phyloP scores from a whole-genome alignment of 23 tunicate species.

The Trididemnum clinides region DNA sequence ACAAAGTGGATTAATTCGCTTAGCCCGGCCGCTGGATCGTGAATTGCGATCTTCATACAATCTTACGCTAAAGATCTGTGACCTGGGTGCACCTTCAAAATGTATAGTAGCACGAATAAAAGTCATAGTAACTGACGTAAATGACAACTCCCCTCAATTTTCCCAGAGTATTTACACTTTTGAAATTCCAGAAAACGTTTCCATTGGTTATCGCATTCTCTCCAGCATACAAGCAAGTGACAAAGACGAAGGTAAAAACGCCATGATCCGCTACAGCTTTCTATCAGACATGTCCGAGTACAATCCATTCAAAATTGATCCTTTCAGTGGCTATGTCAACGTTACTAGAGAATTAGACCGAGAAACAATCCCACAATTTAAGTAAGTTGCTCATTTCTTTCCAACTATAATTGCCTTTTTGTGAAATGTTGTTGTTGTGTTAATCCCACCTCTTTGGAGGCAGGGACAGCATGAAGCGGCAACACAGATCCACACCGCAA shows the following conservation, averaged over 20 bases:
- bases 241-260: constrained; percentile 53
- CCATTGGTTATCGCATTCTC: constrained; percentile 30
- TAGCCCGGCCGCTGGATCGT: constrained; percentile 58
- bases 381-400: no score
- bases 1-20: constrained; percentile 25
- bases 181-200: constrained; percentile 58
- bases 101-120: not conserved
- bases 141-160: constrained; percentile 74
- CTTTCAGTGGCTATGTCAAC: constrained; percentile 46
- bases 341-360: constrained; percentile 50
- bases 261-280: constrained; percentile 37
- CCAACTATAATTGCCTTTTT: no score
- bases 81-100: constrained; percentile 35
- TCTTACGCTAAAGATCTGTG: constrained; percentile 48
- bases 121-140: constrained; percentile 55
- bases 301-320: constrained; percentile 26
- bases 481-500: no score
- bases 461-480: no score
- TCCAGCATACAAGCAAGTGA: constrained; percentile 46
- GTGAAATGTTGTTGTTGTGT: no score
- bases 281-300: not conserved
- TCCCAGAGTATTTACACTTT: constrained; percentile 24
- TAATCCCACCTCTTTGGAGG: no score
- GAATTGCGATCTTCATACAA: constrained; percentile 41
- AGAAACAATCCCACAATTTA: constrained; percentile 37